Conservation (phyloP, 2,797 vertebrate species). For the Enteromius anoplus region DNA sequence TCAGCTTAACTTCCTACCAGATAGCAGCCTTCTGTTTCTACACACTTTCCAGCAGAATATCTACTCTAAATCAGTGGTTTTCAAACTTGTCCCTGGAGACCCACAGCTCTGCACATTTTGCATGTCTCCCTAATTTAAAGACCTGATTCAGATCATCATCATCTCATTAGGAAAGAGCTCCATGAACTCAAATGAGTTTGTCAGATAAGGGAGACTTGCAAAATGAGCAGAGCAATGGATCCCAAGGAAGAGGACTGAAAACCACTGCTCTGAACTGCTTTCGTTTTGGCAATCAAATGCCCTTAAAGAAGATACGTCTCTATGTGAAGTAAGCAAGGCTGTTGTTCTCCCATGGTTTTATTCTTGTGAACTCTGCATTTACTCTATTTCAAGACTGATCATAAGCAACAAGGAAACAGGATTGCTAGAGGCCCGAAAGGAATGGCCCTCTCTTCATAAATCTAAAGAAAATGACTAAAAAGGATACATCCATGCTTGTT, state of each 20-base stretch:
- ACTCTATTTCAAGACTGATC: neutral
- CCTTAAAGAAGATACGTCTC: neutral
- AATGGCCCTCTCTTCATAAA: conserved; percentile 13
- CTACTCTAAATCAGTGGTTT: too few relatives aligned
- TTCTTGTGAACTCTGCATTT: neutral
- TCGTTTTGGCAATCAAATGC: neutral
- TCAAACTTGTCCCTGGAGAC: too few relatives aligned
- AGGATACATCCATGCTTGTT: conserved; percentile 6
- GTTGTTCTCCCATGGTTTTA: neutral
- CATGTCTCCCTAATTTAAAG: too few relatives aligned
- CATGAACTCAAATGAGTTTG: too few relatives aligned
- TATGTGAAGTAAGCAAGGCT: neutral
- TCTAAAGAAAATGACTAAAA: neutral
- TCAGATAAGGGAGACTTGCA: too few relatives aligned
- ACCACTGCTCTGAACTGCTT: neutral
- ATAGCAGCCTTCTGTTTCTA: conserved; percentile 33
- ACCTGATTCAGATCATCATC: too few relatives aligned
- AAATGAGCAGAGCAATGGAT: too few relatives aligned
- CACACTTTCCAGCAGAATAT: neutral
- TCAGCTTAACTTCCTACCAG: conserved; percentile 37
- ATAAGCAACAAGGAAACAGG: neutral
- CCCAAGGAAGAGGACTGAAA: too few relatives aligned
- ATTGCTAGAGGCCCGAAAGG: conserved; percentile 15
- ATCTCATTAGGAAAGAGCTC: too few relatives aligned
- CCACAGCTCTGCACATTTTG: too few relatives aligned